Base-by-base conservation (phyloP, 37 sponge, comb jelly and placozoan genomes). In the Halisarca cf. caerulea region DNA sequence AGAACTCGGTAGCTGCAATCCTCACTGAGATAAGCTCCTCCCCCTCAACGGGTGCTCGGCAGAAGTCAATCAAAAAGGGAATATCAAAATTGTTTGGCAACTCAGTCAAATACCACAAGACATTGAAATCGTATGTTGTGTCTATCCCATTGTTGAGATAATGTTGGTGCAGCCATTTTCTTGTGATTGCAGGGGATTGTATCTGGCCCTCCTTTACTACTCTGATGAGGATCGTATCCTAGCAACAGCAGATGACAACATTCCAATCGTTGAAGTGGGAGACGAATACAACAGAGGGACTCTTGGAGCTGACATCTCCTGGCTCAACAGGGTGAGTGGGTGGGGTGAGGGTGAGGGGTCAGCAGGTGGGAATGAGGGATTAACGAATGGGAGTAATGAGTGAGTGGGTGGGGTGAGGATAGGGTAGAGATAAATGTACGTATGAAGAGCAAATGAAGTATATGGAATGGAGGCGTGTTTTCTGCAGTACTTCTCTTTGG, bases 261-360 rank as follows among this genome's bases (percentile, higher is more conserved):
- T 93, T 28, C 94, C 94, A 0, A 82, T 90, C 23, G 72, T 93
- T n/a, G 94, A 93, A 40, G 88, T 93, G 24, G 86, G 84, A 4
- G 94, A 93, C 27, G 79, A 87, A 24, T 85, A 79, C 79, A 55
- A 72, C 57, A 43, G 84, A 36, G 79, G 47, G 30, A 59, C 88
- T 24, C 72, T 90, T 14, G 91, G 91, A 36, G 28, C 68, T 24
- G 94, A 93, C 83, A 89, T 93, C 41, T 82, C 84, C 23, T 93
- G 94, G 94, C 82, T 93, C 21, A 85, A 84, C n/a, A 93, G 90
- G 86, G 88, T 85, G 32, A 28, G 73, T 23, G 36, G 71, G 71
- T 69, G 33, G 71, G 71, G 37, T 9, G 34, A 36, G 7, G 25
- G 71, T n/a, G 71, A 34, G 71, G 34, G 21, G 2, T 3, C 27